Percentiles rank a stretch among this genome's conserved stretches.
Conservation (phyloP, 1,140 invertebrate genomes). For the Hermatobates lingyangjiaoensis region DNA sequence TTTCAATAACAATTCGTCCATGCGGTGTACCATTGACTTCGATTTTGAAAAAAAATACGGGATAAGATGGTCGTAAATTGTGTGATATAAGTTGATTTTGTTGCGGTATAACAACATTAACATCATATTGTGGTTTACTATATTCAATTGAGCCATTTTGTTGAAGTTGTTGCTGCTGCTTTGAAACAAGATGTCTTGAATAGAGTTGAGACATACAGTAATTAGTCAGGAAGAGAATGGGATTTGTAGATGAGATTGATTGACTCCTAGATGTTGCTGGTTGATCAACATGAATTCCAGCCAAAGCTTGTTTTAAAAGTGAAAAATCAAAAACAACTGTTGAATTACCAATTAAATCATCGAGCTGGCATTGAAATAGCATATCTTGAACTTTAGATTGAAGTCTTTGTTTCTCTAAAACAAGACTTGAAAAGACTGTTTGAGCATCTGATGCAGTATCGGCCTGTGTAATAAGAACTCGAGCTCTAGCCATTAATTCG, state of each 20-base stretch:
- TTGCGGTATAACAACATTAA: constrained; percentile 22
- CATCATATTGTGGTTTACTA: constrained; percentile 21
- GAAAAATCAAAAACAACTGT: constrained; percentile 41
- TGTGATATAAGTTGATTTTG: constrained; percentile 16
- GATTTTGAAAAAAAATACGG: constrained; percentile 55
- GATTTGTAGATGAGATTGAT: constrained; percentile 18
- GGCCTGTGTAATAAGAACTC: constrained; percentile 32
- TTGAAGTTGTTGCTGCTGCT: constrained; percentile 27
- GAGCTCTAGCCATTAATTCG: constrained; percentile 37
- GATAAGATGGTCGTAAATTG: constrained; percentile 26
- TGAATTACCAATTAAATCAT: constrained; percentile 45
- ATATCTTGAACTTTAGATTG: constrained; percentile 48
- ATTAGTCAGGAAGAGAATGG: constrained; percentile 48
- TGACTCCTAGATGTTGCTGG: constrained; percentile 14
- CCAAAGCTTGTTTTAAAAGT: constrained; percentile 39
- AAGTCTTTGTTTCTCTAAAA: constrained; percentile 39
- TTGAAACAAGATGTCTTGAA: constrained; percentile 39
- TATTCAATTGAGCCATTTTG: constrained; percentile 36
- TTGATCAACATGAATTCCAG: constrained; percentile 35
- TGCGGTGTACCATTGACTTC: constrained; percentile 47
- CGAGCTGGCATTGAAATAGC: constrained; percentile 46
- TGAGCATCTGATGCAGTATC: constrained; percentile 35
- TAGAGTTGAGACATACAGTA: constrained; percentile 54
- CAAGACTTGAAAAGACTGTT: constrained; percentile 32
- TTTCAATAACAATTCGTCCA: constrained; percentile 63